phyloP scores from a whole-genome alignment of 2,797 vertebrate species.

The Chloroceryle inda region DNA sequence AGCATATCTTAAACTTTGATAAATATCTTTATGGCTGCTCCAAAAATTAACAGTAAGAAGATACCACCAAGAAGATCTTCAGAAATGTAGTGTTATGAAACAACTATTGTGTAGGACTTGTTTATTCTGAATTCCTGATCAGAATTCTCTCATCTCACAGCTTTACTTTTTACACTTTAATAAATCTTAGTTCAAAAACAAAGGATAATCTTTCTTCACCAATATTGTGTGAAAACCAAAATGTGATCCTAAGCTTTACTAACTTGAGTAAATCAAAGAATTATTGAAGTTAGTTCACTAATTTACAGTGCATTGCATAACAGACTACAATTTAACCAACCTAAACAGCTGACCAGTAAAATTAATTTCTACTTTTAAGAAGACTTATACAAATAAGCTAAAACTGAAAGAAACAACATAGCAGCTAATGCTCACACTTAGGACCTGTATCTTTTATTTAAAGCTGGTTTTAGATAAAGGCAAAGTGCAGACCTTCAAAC shows the following conservation, averaged over 20 bases:
- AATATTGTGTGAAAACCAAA: neutral
- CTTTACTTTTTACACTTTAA: neutral
- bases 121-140: neutral
- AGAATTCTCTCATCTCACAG: neutral
- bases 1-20: neutral
- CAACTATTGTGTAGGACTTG: neutral
- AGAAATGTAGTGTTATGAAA: slow-evolving; percentile 11
- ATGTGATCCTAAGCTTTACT: neutral
- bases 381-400: neutral
- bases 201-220: neutral
- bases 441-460: neutral
- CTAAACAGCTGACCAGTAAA: neutral
- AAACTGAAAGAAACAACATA: neutral
- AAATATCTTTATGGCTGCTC: neutral
- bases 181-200: neutral
- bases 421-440: neutral
- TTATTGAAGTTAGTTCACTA: neutral
- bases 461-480: slow-evolving; percentile 6
- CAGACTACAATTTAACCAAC: neutral
- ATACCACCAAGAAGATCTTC: neutral
- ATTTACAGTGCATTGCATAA: neutral
- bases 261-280: neutral
- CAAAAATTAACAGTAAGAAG: neutral
- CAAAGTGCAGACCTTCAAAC: neutral
- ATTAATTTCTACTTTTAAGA: neutral